Evolutionary conservation across 2,888 invertebrate species (phyloP), one percentile per base, ranked within the genome.

Genomic region (Carcina quercana): DNA sequence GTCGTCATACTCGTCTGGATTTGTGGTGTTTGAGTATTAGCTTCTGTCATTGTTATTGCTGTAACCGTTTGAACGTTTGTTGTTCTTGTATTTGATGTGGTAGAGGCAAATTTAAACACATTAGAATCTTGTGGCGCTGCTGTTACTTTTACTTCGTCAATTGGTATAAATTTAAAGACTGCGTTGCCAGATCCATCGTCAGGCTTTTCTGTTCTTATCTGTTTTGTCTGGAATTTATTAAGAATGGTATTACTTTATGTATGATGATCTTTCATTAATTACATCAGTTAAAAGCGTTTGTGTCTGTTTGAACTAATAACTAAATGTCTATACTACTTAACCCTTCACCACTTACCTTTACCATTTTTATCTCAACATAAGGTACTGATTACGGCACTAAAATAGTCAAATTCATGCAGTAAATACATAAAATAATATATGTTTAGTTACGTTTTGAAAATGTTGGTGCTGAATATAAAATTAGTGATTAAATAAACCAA

Each of bases 121-220:
- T 83, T 83, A 32, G 82, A 65, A 41, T 74, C 72, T 57, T 73
- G 74, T 47, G 61, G 58, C 47, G 57, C 43, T 33, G 66, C 60
- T 37, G 61, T 71, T 11, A 85, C 67, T 37, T 61, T 71, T 11
- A 85, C 67, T 60, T 85, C 76, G 33, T 85, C 79, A 43, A 80
- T 76, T 17, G 80, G 80, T 65, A 83, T 82, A 40, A 74, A 83
- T 62, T 76, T 84, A 56, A 84, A 82, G 47, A 82, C 61, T 28
- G 78, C 59, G 40, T 57, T 67, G 45, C 67, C 73, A 40, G 56
- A 70, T 45, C 65, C 76, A 45, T 74, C 71, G 42, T 47, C 59
- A 35, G 85, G 83, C 47, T 66, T 83, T 66, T 85, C 84, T 13
- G 85, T 85, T 38, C 83, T 70, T 44, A 86, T 85, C 74, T 80